Conservation (phyloP, 2,888 invertebrate genomes). For the Dryomyza anilis region DNA sequence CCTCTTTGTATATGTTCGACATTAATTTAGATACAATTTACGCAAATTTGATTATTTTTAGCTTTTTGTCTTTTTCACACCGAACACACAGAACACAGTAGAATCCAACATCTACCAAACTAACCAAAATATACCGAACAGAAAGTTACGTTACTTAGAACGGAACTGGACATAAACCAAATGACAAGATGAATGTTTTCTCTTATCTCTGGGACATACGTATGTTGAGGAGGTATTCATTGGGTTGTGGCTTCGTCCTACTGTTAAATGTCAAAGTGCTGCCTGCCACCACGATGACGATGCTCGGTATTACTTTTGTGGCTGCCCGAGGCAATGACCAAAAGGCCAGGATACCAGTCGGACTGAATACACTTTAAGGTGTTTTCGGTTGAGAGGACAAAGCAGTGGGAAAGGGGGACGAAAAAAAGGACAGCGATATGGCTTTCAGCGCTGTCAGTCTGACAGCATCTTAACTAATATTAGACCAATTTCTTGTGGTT, state of each 20-base stretch:
- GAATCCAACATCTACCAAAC: too few relatives aligned
- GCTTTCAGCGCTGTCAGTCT: slow-evolving; percentile 41
- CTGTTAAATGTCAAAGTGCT: slow-evolving; percentile 11
- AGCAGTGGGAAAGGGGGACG: neutral
- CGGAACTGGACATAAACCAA: neutral
- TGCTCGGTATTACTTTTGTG: slow-evolving; percentile 9
- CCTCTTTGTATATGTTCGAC: neutral
- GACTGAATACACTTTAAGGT: neutral
- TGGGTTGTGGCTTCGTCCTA: neutral
- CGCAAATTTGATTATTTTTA: slow-evolving; percentile 29
- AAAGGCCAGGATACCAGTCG: neutral
- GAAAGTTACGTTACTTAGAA: too few relatives aligned
- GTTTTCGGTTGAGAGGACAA: neutral
- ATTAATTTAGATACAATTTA: slow-evolving; percentile 28
- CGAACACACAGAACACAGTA: too few relatives aligned
- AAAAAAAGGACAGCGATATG: slow-evolving; percentile 5
- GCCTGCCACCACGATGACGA: too few relatives aligned
- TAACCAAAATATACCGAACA: neutral
- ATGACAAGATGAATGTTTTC: slow-evolving; percentile 50
- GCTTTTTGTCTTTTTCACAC: neutral
- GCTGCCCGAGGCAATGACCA: neutral
- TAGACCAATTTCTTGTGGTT: slow-evolving; percentile 56
- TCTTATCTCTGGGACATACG: slow-evolving; percentile 47
- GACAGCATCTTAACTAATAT: slow-evolving; percentile 57
- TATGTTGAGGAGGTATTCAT: neutral